Evolutionary conservation across 1,140 invertebrate genomes (phyloP), one percentile per base, ranked within the genome.

Genomic region (Stegodyphus dumicola): DNA sequence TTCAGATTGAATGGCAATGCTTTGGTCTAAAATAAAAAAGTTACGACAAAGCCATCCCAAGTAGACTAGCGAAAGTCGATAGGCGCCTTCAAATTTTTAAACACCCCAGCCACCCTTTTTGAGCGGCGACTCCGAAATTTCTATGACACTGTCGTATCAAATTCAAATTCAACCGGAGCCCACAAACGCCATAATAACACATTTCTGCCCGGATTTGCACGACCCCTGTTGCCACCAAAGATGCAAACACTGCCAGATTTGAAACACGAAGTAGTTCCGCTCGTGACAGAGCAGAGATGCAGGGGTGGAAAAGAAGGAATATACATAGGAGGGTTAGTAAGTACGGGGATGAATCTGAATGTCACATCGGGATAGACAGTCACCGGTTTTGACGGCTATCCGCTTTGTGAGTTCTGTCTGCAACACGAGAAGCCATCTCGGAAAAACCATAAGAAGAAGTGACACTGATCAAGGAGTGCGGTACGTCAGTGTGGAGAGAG

Each of bases 121-220:
- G 77, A 78, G 18, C 52, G 11, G 65, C 65, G 69, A 33, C 10
- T 49, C 51, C 65, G 15, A 78, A 78, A 78, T 78, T 78, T 54
- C n/a, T 78, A 65, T 80, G 78, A 69, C 78, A 73, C 48, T 80
- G 78, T 80, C 78, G 78, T 80, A 80, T 80, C 78, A 64, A 80
- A 80, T 80, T 80, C 78, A 71, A 78, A 78, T 69, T 78, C 77
- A 69, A n/a, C 64, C 65, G 11, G 18, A 49, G 49, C 49, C n/a
- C 49, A 53, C 64, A 69, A 73, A 54, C 17, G 49, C 51, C 77
- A 33, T 78, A 78, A 80, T 80, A 80, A 80, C 54, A 54, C 49
- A 60, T 70, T 80, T 80, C n/a, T 48, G 51, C 33, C 60, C 54
- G 69, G 18, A 73, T 70, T 80, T 80, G 69, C 69, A 71, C 69